Conservation (phyloP, 2,113 vertebrate species). For the Oxyura jamaicensis region DNA sequence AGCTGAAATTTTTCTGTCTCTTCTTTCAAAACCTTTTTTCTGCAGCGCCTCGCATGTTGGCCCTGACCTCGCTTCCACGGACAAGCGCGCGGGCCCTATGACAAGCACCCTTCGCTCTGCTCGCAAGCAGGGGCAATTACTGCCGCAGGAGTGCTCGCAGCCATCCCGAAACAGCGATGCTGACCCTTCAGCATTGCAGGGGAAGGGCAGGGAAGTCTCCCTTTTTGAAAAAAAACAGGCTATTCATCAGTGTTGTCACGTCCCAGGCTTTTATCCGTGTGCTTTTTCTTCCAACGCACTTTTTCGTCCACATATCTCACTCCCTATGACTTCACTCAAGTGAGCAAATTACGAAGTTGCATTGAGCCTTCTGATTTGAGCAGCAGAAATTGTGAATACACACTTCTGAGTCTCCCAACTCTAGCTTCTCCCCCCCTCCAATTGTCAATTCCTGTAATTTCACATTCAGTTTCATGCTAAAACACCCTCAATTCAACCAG, state of each 20-base stretch:
- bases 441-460: neutral
- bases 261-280: neutral
- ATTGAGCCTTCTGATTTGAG: neutral
- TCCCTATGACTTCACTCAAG: neutral
- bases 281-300: neutral
- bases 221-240: neutral
- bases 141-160: neutral
- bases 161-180: neutral
- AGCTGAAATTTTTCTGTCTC: neutral
- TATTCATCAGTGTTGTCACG: accelerated
- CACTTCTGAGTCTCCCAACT: neutral
- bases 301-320: neutral
- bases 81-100: too few species aligned
- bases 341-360: neutral
- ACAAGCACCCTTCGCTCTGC: neutral
- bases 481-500: neutral
- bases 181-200: neutral
- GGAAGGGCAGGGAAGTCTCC: neutral
- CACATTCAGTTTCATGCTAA: neutral
- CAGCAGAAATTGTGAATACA: neutral
- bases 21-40: neutral
- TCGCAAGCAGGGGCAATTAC: neutral
- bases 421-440: neutral
- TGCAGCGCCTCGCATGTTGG: neutral
- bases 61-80: neutral